These are phyloP conservation scores for Priocnemis perturbator DNA, from an alignment of 2,888 invertebrate genomes.

Conservation along the genomic window DNA sequence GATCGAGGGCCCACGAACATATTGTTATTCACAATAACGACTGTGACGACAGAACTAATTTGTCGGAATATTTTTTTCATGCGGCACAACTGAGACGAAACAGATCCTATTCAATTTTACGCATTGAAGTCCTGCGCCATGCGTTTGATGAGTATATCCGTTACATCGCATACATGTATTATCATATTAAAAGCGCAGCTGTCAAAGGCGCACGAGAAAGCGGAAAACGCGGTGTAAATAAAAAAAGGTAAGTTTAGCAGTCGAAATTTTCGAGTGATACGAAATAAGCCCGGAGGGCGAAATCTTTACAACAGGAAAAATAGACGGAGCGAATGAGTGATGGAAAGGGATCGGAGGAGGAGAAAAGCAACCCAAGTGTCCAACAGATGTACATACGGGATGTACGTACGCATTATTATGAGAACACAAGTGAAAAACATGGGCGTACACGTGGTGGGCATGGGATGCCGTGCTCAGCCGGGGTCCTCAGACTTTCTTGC, in stretches of 20 bases:
- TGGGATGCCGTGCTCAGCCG: constrained; percentile 29
- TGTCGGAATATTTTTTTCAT: too few relatives aligned
- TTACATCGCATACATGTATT: too few relatives aligned
- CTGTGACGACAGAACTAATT: too few relatives aligned
- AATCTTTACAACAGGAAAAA: not conserved
- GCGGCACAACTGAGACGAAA: too few relatives aligned
- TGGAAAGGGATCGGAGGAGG: not conserved
- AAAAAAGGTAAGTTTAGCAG: too few relatives aligned
- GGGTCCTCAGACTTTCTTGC: constrained; percentile 23
- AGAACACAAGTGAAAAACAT: constrained; percentile 40
- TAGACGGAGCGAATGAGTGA: not conserved
- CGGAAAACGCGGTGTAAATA: not conserved
- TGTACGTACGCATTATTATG: constrained; percentile 56
- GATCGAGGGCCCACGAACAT: too few relatives aligned
- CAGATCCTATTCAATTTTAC: too few relatives aligned
- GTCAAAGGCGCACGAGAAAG: too few relatives aligned
- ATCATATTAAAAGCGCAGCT: too few relatives aligned
- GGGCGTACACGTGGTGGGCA: constrained; percentile 45
- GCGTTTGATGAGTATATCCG: too few relatives aligned
- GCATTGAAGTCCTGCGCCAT: too few relatives aligned
- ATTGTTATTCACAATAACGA: too few relatives aligned
- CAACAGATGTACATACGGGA: constrained; percentile 59
- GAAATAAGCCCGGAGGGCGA: not conserved
- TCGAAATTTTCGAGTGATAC: not conserved
- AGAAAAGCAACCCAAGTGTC: constrained; percentile 54